Evolutionary conservation across 2,888 invertebrate species (phyloP).

Genomic region (Cataglyphis altisquamis): DNA sequence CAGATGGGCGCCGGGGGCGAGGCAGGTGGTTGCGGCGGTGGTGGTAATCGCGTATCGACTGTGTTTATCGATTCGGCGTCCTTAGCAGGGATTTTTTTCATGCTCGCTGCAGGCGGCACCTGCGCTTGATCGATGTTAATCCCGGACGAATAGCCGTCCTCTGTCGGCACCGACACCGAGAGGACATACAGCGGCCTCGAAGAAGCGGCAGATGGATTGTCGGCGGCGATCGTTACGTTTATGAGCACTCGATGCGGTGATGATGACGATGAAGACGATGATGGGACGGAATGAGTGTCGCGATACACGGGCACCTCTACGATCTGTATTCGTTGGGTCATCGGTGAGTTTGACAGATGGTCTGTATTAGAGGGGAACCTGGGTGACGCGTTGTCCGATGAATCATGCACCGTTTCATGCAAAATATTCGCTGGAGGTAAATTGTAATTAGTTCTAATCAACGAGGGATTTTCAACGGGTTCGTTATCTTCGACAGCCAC

Average conservation of each 20-base stretch:
- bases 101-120: constrained; percentile 46
- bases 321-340: constrained; percentile 69
- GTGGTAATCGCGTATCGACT: constrained; percentile 78
- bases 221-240: constrained; percentile 93
- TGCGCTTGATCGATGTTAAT: constrained; percentile 88
- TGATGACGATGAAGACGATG: constrained; percentile 67
- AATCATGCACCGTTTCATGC: constrained; percentile 50
- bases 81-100: constrained; percentile 44
- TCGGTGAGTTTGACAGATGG: constrained; percentile 22
- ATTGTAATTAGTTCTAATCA: constrained; percentile 48
- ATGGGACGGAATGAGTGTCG: constrained; percentile 31
- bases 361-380: constrained; percentile 23
- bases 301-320: constrained; percentile 69
- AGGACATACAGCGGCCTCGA: constrained; percentile 92
- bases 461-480: constrained; percentile 20
- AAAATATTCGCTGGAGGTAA: not conserved
- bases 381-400: constrained; percentile 25
- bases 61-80: constrained; percentile 41
- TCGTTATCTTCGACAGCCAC: constrained; percentile 35
- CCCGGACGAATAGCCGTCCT: constrained; percentile 86
- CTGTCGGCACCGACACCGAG: constrained; percentile 93
- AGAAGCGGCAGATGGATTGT: constrained; percentile 87
- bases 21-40: constrained; percentile 83
- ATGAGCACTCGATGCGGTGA: constrained; percentile 90
- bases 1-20: constrained; percentile 83